Percentiles rank a stretch among this genome's conserved stretches.
phyloP scores from a whole-genome alignment of 2,113 vertebrate genomes.

The Cinclus cinclus region DNA sequence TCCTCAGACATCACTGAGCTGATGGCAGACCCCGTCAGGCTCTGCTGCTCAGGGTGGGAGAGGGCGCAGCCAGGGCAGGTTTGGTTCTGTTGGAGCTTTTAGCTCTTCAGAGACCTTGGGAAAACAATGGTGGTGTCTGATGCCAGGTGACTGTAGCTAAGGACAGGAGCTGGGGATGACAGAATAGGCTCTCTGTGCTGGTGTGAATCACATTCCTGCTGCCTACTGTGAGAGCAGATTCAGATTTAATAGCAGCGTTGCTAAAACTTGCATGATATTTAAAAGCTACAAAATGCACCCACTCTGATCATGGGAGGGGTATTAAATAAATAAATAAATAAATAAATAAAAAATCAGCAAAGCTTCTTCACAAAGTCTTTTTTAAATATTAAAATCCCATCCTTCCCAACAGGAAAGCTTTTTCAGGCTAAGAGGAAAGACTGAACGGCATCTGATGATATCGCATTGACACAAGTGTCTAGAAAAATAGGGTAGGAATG shows the following conservation, averaged over 20 bases:
- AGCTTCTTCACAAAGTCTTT: neutral
- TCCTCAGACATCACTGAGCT: neutral
- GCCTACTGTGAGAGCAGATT: conserved; percentile 24
- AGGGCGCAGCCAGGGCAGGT: neutral
- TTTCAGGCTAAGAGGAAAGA: conserved; percentile 24
- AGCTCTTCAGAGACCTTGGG: neutral
- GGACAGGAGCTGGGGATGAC: neutral
- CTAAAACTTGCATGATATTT: conserved; percentile 60
- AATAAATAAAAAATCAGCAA: neutral
- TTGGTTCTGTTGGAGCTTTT: neutral
- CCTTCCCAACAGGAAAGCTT: conserved; percentile 57
- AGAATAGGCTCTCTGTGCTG: neutral
- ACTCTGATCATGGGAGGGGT: conserved; percentile 25
- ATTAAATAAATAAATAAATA: conserved; percentile 25
- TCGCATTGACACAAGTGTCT: conserved; percentile 62
- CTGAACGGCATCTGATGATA: conserved; percentile 52
- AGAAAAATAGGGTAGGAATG: conserved; percentile 56
- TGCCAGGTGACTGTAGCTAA: neutral
- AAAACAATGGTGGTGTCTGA: neutral
- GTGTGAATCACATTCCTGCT: neutral
- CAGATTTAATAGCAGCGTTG: neutral
- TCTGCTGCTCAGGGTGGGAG: fast-evolving
- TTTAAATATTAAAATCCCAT: conserved; percentile 51
- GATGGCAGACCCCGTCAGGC: neutral
- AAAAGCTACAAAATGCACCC: conserved; percentile 40